These are phyloP conservation scores for Andrena flavipes DNA, from an alignment of 2,888 invertebrate genomes.

Conservation along the genomic window DNA sequence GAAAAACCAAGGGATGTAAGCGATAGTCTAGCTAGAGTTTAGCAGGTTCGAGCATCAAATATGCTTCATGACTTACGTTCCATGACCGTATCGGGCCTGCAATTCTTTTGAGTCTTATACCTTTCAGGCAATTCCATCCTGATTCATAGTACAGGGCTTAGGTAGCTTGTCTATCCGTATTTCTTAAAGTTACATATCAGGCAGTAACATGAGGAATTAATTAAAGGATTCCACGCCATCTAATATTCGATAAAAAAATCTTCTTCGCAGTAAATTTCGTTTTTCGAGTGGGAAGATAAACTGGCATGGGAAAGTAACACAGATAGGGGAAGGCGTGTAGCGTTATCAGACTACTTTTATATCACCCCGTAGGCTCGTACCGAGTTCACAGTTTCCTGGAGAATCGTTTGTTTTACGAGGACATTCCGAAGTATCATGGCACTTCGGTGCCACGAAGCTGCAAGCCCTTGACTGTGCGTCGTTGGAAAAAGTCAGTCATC, in stretches of 20 bases:
- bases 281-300: not conserved
- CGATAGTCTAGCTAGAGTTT: no score
- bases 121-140: no score
- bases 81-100: no score
- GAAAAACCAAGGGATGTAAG: no score
- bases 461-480: conserved; percentile 26
- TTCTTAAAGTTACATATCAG: no score
- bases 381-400: conserved; percentile 34
- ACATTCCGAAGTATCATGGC: conserved; percentile 38
- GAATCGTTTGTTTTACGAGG: conserved; percentile 55
- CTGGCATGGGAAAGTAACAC: not conserved
- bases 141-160: no score
- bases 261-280: not conserved
- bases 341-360: conserved; percentile 35
- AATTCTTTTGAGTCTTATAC: no score
- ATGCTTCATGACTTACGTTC: no score
- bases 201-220: no score
- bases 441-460: conserved; percentile 37
- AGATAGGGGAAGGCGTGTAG: conserved; percentile 6
- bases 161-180: no score
- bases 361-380: conserved; percentile 31
- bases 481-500: conserved; percentile 48
- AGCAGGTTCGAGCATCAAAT: no score
- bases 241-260: conserved; percentile 7
- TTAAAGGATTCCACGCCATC: no score